Conservation (phyloP, 2,888 invertebrate genomes). For the Oligia strigilis region DNA sequence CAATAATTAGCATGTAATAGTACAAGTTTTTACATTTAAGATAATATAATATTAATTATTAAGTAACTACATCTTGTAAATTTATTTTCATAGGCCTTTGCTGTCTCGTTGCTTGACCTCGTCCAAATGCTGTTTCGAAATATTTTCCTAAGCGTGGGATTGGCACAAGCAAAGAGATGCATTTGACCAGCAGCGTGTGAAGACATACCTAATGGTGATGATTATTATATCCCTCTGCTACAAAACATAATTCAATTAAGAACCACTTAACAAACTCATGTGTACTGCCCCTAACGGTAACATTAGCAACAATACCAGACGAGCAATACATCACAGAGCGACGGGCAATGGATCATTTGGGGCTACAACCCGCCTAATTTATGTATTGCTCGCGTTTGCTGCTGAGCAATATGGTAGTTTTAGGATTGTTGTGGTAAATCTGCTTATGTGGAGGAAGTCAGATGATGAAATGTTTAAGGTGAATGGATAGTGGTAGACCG, state of each 20-base stretch:
- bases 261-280: slow-evolving; percentile 1
- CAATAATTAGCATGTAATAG: no score
- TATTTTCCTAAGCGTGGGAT: no score
- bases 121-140: no score
- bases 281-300: slow-evolving; percentile 39
- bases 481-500: no score
- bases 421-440: slow-evolving; percentile 18
- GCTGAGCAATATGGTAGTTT: slow-evolving; percentile 26
- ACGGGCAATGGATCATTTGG: slow-evolving; percentile 61
- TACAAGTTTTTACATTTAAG: no score
- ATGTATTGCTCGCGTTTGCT: slow-evolving; percentile 48
- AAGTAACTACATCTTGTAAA: no score
- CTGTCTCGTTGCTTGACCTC: no score
- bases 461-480: background rate
- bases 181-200: no score
- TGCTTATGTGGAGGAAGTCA: slow-evolving; percentile 8
- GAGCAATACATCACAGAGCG: slow-evolving; percentile 61
- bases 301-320: slow-evolving; percentile 63
- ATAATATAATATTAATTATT: no score
- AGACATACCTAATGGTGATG: background rate
- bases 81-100: no score
- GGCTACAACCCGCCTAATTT: slow-evolving; percentile 54
- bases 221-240: background rate
- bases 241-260: slow-evolving; percentile 12
- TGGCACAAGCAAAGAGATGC: no score